A percentile compares a stretch with the other conserved stretches of the same genome.
Conservation (phyloP, 2,113 vertebrate genomes). For the Telmatochromis brichardi region DNA sequence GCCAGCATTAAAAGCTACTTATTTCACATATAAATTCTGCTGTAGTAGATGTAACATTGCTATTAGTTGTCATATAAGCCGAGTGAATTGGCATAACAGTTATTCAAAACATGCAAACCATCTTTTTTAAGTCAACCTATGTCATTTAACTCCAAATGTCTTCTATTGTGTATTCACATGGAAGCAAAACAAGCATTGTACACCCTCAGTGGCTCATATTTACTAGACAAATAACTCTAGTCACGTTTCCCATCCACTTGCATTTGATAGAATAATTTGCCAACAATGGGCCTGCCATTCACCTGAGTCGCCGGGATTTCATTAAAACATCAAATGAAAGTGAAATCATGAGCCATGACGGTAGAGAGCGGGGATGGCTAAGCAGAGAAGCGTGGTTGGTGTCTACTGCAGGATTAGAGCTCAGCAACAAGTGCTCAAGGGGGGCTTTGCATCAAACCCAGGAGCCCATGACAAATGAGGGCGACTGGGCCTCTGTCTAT, state of each 20-base stretch:
- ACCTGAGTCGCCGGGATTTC: constrained; percentile 60
- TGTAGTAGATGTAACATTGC: background rate
- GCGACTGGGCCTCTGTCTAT: constrained; percentile 67
- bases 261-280: constrained; percentile 68
- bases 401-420: constrained; percentile 71
- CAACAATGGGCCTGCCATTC: constrained; percentile 65
- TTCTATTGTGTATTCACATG: background rate
- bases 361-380: constrained; percentile 56
- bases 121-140: background rate
- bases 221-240: constrained; percentile 47
- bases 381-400: constrained; percentile 59
- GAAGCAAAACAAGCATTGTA: background rate
- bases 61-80: background rate
- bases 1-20: constrained; percentile 11
- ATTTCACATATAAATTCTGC: constrained; percentile 24
- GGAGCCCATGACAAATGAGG: constrained; percentile 73
- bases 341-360: constrained; percentile 71
- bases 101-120: background rate
- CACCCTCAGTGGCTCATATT: constrained; percentile 19
- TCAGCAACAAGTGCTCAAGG: constrained; percentile 72
- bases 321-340: constrained; percentile 75
- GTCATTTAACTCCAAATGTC: background rate
- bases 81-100: background rate
- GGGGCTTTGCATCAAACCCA: constrained; percentile 70
- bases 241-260: constrained; percentile 47